These are phyloP conservation scores for Pandion haliaetus DNA, from an alignment of 2,113 vertebrate genomes.

Conservation along the genomic window DNA sequence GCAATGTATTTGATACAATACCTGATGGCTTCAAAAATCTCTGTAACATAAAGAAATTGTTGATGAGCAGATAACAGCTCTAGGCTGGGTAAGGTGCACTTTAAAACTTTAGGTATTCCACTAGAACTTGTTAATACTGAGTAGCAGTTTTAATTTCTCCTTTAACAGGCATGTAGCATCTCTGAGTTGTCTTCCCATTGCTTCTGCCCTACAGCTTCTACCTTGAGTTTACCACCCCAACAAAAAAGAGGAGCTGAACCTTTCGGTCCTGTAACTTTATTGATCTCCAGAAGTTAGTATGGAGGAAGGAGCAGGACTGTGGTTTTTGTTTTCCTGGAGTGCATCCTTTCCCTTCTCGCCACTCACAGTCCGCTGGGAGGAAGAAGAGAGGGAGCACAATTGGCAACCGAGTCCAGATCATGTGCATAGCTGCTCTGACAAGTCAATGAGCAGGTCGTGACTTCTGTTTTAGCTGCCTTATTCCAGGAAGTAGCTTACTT, in stretches of 20 bases:
- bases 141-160: neutral
- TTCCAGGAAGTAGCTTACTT: neutral
- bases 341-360: neutral
- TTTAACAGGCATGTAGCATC: neutral
- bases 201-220: neutral
- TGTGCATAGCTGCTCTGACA: neutral
- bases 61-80: neutral
- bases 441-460: too few relatives aligned
- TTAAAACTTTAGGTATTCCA: neutral
- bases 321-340: neutral
- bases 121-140: neutral
- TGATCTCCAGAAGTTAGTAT: too few relatives aligned
- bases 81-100: neutral
- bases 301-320: neutral
- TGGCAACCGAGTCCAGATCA: neutral
- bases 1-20: neutral
- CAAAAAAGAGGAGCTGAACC: neutral
- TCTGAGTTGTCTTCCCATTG: neutral
- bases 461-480: neutral
- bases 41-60: neutral
- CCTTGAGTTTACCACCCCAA: neutral
- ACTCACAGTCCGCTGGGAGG: neutral
- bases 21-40: constrained; percentile 7
- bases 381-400: neutral
- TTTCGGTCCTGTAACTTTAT: neutral